Conservation (phyloP, 2,113 vertebrate species). For the Tapirus terrestris region DNA sequence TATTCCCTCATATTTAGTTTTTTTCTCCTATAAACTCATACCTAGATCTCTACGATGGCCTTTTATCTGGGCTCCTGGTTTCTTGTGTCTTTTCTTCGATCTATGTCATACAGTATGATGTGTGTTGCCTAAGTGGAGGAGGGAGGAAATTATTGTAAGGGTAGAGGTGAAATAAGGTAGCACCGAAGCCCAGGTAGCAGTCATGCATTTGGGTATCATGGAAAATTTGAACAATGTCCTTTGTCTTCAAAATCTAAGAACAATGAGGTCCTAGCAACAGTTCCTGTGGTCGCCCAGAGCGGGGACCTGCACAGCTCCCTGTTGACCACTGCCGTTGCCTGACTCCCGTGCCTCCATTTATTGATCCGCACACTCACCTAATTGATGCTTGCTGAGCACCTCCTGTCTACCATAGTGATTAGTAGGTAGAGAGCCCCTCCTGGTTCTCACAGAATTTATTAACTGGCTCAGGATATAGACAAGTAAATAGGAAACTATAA, state of each 20-base stretch:
- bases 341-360: background rate
- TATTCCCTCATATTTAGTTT: background rate
- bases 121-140: background rate
- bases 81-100: background rate
- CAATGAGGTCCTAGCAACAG: background rate
- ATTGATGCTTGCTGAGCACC: background rate
- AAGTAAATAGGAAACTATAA: background rate
- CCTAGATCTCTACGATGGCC: background rate
- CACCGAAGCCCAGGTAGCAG: background rate
- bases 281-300: background rate
- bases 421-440: background rate
- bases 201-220: background rate
- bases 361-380: background rate
- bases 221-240: background rate
- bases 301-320: background rate
- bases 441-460: background rate
- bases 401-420: background rate
- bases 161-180: background rate
- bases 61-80: background rate
- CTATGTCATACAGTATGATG: background rate
- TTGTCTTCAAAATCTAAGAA: background rate
- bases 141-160: background rate
- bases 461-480: background rate
- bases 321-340: rapidly evolving
- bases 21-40: background rate